Evolutionary conservation across 2,888 invertebrate genomes (phyloP), one percentile per base, ranked within the genome.

Genomic region (Pterobdella sp.): DNA sequence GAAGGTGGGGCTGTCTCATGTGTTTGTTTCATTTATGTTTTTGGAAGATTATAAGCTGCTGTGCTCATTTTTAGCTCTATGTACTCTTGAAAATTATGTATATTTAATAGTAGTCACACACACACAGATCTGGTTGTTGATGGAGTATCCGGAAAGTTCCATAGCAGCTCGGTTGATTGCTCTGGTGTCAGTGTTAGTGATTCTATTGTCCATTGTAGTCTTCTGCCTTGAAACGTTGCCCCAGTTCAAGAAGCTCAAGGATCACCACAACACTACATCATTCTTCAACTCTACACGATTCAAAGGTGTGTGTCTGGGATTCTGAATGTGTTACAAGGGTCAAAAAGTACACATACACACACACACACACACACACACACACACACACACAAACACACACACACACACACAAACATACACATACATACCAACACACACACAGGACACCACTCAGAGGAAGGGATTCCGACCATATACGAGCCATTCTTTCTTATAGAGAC

Each of bases 401-500:
- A 73, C 67, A 68, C 49, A 35, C 26, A 66, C 37, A 49, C 35
- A 68, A n/a, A 36, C 35, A 42, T 31, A 69, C 3, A 69, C 69
- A 69, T 1, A 52, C 69, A 69, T 1, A 69, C 69, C 42, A 1
- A 52, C 70, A 52, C 7, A 64, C 64, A 68, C 42, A 64, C 42
- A 64, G 26, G 64, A 63, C 37, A 31, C 29, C 60, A 73, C 34
- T 68, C 37, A 68, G 87, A 86, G 80, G 96, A 97, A 87, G 96
- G 96, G 88, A 94, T 95, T 86, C 96, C 96, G 83, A 94, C 94
- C 86, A 93, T 96, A 85, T 94, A 93, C 82, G 96, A 97, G 87
- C 96, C 96, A 81, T 97, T 97, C 90, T 97, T 97, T 90, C 90
- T 96, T 85, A 95, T 96, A 87, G 96, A 97, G 88, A 96, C 96